Evolutionary conservation across 2,797 vertebrate genomes (phyloP), one percentile per base, ranked within the genome.

Genomic region (Tamandua tetradactyla): DNA sequence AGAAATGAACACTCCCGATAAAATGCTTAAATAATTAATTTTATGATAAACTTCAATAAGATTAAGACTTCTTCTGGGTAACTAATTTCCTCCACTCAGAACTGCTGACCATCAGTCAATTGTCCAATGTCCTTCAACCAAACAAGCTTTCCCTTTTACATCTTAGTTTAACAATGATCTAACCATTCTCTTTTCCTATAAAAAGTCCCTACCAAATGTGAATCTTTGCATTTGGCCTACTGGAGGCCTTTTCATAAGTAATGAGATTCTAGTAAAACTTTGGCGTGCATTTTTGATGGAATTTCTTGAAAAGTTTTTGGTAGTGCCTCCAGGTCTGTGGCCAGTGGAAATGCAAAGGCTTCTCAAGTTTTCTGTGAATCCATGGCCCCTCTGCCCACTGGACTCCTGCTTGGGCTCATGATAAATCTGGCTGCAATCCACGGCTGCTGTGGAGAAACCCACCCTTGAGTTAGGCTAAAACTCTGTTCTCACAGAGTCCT

Each of bases 381-480:
- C 2, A 0, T 1, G 7, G 2, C 17, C 5, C 72, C 3, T 8
- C n/a, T n/a, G n/a, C n/a, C n/a, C n/a, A n/a, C n/a, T n/a, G n/a
- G n/a, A n/a, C n/a, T n/a, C n/a, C n/a, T n/a, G n/a, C n/a, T n/a
- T n/a, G n/a, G n/a, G n/a, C n/a, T n/a, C n/a, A n/a, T n/a, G n/a
- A n/a, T n/a, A n/a, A n/a, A n/a, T n/a, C n/a, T n/a, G n/a, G n/a
- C n/a, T n/a, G n/a, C n/a, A n/a, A n/a, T n/a, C n/a, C n/a, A n/a
- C n/a, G n/a, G n/a, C n/a, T n/a, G n/a, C n/a, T n/a, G n/a, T n/a
- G n/a, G n/a, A n/a, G n/a, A n/a, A n/a, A 47, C 44, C 44, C 44
- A 47, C 44, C 44, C 44, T 47, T 47, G 44, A 47, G 44, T 47
- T 47, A n/a, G n/a, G n/a, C n/a, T n/a, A n/a, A n/a, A n/a, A 11